These are phyloP conservation scores for Ochropleura leucogaster DNA, from an alignment of 2,888 invertebrate genomes.

Conservation along the genomic window DNA sequence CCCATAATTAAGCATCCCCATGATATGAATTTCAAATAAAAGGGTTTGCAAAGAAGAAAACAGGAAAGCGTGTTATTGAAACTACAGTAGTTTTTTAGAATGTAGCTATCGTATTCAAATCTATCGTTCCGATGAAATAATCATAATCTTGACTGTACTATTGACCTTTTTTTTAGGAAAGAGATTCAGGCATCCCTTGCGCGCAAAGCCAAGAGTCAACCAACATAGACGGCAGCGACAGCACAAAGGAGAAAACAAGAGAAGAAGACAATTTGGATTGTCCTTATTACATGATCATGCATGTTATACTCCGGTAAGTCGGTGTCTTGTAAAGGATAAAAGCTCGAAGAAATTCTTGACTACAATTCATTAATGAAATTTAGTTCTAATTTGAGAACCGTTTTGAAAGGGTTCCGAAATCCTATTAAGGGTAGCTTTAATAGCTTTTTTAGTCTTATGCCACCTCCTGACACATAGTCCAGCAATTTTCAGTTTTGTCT, in stretches of 20 bases:
- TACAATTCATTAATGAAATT: no score
- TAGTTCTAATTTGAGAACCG: no score
- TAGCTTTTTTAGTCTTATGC: no score
- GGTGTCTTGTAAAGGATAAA: no score
- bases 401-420: no score
- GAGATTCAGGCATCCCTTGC: slow-evolving; percentile 87
- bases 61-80: no score
- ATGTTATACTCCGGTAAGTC: slow-evolving; percentile 91
- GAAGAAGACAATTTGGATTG: slow-evolving; percentile 89
- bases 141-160: neutral
- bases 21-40: no score
- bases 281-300: slow-evolving; percentile 94
- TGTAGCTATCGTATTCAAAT: neutral
- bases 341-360: neutral
- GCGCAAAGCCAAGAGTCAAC: slow-evolving; percentile 89
- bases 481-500: neutral
- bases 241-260: slow-evolving; percentile 80
- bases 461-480: no score
- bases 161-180: slow-evolving; percentile 73
- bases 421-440: no score
- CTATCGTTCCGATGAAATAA: neutral
- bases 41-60: no score
- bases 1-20: no score
- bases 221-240: slow-evolving; percentile 85
- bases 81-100: neutral